Percentiles rank a stretch among this genome's conserved stretches.
Evolutionary conservation across 2,888 invertebrate genomes (phyloP).

Genomic region (Drosophila heteroneura): DNA sequence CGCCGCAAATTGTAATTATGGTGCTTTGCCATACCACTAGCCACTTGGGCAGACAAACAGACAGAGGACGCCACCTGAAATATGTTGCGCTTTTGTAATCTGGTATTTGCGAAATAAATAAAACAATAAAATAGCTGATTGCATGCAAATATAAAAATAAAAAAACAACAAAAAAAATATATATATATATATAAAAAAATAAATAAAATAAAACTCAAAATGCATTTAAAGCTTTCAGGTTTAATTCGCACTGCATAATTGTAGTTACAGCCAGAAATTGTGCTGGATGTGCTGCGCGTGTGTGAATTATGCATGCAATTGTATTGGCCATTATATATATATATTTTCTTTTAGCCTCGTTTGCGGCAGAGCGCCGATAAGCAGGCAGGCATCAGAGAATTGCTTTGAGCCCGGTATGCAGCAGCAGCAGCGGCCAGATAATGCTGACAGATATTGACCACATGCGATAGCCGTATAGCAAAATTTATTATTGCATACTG

Average conservation of each 20-base stretch:
- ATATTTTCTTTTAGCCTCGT: constrained; percentile 56
- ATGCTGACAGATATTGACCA: constrained; percentile 71
- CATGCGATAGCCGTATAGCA: constrained; percentile 43
- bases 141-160: constrained; percentile 6
- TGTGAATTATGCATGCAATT: constrained; percentile 75
- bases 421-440: constrained; percentile 34
- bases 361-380: constrained; percentile 56
- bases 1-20: constrained; percentile 80
- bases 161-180: constrained; percentile 4
- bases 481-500: constrained; percentile 71
- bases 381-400: constrained; percentile 60
- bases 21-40: constrained; percentile 29
- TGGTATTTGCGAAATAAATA: constrained; percentile 77
- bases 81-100: constrained; percentile 79
- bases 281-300: background rate
- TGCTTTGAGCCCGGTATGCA: constrained; percentile 32
- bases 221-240: constrained; percentile 62
- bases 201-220: constrained; percentile 23
- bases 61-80: constrained; percentile 51
- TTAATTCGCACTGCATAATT: constrained; percentile 47
- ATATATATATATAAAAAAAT: background rate
- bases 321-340: constrained; percentile 58
- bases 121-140: constrained; percentile 54
- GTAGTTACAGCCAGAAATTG: constrained; percentile 29
- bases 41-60: background rate